Percentiles rank a stretch among this genome's conserved stretches.
Evolutionary conservation across 2,888 invertebrate species (phyloP).

Genomic region (Taphrorychus bicolor): DNA sequence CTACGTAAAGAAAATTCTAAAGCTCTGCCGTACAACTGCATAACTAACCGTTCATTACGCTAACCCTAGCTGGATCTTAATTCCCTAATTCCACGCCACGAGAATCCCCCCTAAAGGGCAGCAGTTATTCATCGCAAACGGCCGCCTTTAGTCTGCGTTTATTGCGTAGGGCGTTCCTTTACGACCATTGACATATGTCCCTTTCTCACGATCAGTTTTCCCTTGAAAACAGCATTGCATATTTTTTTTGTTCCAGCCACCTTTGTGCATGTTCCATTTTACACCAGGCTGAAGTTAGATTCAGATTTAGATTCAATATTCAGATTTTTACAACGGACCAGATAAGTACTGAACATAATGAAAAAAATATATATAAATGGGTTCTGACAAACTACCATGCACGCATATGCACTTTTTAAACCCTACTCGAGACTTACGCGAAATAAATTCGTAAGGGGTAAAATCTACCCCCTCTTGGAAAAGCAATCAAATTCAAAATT

Average conservation of each 20-base stretch:
- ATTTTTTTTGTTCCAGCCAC: too few relatives aligned
- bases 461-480: too few relatives aligned
- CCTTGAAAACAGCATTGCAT: background rate
- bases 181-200: constrained; percentile 24
- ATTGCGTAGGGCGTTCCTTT: constrained; percentile 22
- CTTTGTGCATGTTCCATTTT: background rate
- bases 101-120: constrained; percentile 11
- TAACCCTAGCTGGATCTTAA: background rate
- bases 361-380: too few relatives aligned
- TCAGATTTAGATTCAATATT: too few relatives aligned
- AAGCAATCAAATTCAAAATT: too few relatives aligned
- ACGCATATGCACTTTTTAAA: too few relatives aligned
- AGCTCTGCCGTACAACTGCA: background rate
- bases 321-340: too few relatives aligned
- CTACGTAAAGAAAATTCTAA: background rate
- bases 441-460: too few relatives aligned
- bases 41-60: background rate
- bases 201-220: constrained; percentile 23
- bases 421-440: too few relatives aligned
- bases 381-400: too few relatives aligned
- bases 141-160: constrained; percentile 14
- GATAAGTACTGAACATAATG: too few relatives aligned
- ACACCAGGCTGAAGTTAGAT: too few relatives aligned
- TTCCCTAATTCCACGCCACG: constrained; percentile 14
- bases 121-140: constrained; percentile 19